phyloP scores from a whole-genome alignment of 2,888 invertebrate genomes.

The Mechanitis mazaeus region DNA sequence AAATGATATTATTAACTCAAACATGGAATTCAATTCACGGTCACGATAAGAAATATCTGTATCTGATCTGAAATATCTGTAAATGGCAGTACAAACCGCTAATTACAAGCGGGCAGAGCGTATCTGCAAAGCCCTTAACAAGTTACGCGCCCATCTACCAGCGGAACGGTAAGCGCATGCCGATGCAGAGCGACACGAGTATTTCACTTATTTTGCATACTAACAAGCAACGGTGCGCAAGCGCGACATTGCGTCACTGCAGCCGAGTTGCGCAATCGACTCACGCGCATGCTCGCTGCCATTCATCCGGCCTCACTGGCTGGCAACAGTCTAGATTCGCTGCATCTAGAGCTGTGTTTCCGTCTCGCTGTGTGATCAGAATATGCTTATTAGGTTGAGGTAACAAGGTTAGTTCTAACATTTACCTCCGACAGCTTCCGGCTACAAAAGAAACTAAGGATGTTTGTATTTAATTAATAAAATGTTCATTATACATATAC shows the following conservation, averaged over 20 bases:
- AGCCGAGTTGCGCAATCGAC: conserved; percentile 40
- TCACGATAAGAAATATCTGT: too few species aligned
- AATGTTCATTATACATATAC: conserved; percentile 13
- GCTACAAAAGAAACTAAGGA: conserved; percentile 23
- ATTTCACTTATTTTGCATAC: conserved; percentile 69
- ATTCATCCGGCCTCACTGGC: conserved; percentile 59
- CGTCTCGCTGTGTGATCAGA: conserved; percentile 31
- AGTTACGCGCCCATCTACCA: conserved; percentile 35
- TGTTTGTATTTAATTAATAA: conserved; percentile 14
- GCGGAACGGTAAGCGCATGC: conserved; percentile 53
- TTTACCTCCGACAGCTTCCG: conserved; percentile 21
- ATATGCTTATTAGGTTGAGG: conserved; percentile 27
- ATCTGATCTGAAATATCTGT: too few species aligned
- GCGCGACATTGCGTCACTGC: conserved; percentile 65
- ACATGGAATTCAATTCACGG: too few species aligned
- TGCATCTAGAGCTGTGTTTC: conserved; percentile 33
- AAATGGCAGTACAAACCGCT: conserved; percentile 5
- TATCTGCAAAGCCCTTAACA: conserved; percentile 9
- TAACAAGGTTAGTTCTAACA: conserved; percentile 27
- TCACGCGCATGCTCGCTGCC: conserved; percentile 62
- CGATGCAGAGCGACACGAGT: conserved; percentile 49
- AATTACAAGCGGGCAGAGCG: conserved; percentile 7
- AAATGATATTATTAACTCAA: too few species aligned
- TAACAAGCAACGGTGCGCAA: conserved; percentile 59
- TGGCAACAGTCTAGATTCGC: conserved; percentile 52